These are phyloP conservation scores for Trypoxylus dichotomus DNA, from an alignment of 1,140 invertebrate genomes.

Conservation along the genomic window DNA sequence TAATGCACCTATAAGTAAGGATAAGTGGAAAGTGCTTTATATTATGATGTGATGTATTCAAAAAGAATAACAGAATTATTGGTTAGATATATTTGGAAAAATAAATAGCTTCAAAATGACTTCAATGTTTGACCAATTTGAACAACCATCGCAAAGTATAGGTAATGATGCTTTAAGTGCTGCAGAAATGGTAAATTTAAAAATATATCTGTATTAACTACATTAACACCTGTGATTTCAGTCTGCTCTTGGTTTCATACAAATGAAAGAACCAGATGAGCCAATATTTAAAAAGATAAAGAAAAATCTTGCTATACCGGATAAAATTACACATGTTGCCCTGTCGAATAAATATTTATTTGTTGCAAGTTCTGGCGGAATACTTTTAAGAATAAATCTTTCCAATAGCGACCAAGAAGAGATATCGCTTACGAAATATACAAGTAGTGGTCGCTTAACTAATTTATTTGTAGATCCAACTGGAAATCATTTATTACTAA, in stretches of 20 bases:
- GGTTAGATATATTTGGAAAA: no score
- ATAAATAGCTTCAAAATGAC: constrained; percentile 47
- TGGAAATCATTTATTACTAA: constrained; percentile 81
- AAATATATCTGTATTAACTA: constrained; percentile 27
- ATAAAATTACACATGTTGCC: constrained; percentile 75
- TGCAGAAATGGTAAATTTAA: constrained; percentile 43
- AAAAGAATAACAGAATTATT: no score
- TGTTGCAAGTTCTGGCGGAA: constrained; percentile 70
- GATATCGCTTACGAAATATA: constrained; percentile 63
- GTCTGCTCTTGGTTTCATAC: constrained; percentile 66
- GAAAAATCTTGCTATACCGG: constrained; percentile 76
- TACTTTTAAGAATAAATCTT: constrained; percentile 75
- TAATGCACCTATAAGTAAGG: no score
- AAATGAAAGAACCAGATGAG: constrained; percentile 70
- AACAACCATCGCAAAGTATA: constrained; percentile 44
- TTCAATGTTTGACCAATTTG: constrained; percentile 50
- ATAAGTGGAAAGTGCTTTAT: no score
- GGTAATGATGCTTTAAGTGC: constrained; percentile 38
- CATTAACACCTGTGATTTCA: constrained; percentile 34
- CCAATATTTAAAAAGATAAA: constrained; percentile 80
- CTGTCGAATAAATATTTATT: constrained; percentile 83
- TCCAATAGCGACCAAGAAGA: constrained; percentile 52
- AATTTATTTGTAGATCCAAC: constrained; percentile 85
- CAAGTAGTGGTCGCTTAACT: constrained; percentile 64
- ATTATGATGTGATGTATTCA: no score